Evolutionary conservation across 2,888 invertebrate species (phyloP), one percentile per base, ranked within the genome.

Genomic region (Podabrus alpinus): DNA sequence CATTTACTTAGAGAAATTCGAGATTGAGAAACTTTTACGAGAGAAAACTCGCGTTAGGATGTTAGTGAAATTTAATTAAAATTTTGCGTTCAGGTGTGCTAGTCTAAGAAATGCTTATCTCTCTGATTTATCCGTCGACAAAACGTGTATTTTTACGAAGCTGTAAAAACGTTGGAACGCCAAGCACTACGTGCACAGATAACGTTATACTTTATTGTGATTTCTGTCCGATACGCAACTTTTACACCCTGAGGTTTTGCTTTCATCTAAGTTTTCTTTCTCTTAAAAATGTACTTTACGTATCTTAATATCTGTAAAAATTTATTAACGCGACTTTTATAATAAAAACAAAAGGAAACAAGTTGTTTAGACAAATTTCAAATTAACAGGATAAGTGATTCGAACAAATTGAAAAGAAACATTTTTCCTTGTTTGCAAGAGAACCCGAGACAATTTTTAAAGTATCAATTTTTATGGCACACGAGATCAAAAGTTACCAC

Each of bases 61-160:
- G 66, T 17, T 25, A 62, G 25, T 29, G 15, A 66, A 66, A 29
- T 29, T 66, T 66, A 29, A 25, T 70, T 69, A 69, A 69, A 69
- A 69, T 69, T 69, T 69, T 15, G 24, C 21, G 61, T 69, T 69
- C 69, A 69, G 69, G 69, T 69, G 69, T 69, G 69, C 61, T 19
- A 25, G 61, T 45, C 62, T 69, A 25, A 69, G 69, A 77, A 78
- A 78, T 78, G 82, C 83, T 83, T 84, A 84, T 84, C 84, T 83
- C 79, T 79, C 79, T 83, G 83, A 84, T 84, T 84, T 83, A 85
- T 85, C 84, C 81, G 80, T 79, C 80, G 78, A 79, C 80, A 80
- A 79, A 81, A 79, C 80, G 82, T 83, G 82, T 81, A 81, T 81
- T 82, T 84, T 84, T 83, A 84, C 83, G 83, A 81, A 77, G 83